Evolutionary conservation across 1,140 invertebrate species (phyloP), one percentile per base, ranked within the genome.

Genomic region (Atopsyche davidsoni): DNA sequence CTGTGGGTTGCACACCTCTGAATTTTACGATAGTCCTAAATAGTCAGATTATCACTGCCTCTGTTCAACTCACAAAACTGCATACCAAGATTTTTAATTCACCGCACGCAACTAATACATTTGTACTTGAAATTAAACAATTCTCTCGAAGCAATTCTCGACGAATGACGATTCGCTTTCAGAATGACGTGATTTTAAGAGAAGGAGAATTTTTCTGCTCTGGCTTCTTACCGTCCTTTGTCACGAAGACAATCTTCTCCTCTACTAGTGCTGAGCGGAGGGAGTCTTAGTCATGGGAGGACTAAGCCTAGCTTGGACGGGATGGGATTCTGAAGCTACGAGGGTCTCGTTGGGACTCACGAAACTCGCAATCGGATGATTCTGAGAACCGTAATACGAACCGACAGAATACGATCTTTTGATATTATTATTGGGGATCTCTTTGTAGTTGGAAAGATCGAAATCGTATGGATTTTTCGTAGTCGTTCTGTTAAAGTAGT

Each of bases 381-480:
- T 58, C 21, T 41, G 47, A 13, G 55, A 50, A 32, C 59, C 60
- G 55, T 57, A 68, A 59, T 65, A 70, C 50, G 59, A 66, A 40
- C 64, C 63, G 18, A 62, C 47, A 34, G 65, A 66, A 47, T 68
- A 69, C 16, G 67, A 69, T 31, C 68, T 54, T 59, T 72, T 72
- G 48, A 72, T 57, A 53, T 70, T 65, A 51, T 72, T 72, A 57
- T 66, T 70, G 35, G 64, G 62, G 24, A 66, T 58, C 43, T 68
- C 60, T 41, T 64, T 60, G 41, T 65, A 59, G 43, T 65, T 58
- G 9, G 52, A 45, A 3, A 55, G 31, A 21, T 63, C 63, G 56
- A 72, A 72, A 57, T 72, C 63, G 53, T 72, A 72, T 11, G 70
- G 70, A 59, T 59, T 68, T 54, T 70, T 72, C 1, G 72, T 74